Percentiles rank a stretch among this genome's conserved stretches.
Conservation (phyloP, 2,888 invertebrate species). For the Ochropleura plecta region DNA sequence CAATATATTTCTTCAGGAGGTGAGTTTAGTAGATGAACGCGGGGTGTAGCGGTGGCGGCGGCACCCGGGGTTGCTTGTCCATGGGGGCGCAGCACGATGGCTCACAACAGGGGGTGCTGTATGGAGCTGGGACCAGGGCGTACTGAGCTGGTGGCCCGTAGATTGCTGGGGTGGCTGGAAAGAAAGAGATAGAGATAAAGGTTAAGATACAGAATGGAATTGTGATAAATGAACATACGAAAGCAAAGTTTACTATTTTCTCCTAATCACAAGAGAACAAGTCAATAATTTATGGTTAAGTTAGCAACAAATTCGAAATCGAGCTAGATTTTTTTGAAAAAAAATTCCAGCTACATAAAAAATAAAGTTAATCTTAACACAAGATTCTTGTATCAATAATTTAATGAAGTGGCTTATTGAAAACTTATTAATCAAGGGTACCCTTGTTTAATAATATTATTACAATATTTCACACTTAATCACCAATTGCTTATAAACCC, state of each 20-base stretch:
- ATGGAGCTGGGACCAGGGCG: slow-evolving; percentile 84
- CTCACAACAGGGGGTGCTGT: slow-evolving; percentile 84
- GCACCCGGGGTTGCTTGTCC: slow-evolving; percentile 85
- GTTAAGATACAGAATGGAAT: neutral
- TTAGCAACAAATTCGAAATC: neutral
- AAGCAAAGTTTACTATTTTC: neutral
- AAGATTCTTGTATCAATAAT: neutral
- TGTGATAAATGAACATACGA: neutral
- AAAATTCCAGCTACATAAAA: no score
- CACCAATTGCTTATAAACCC: neutral
- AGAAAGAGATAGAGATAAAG: neutral
- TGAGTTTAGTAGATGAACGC: slow-evolving; percentile 85
- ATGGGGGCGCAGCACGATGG: slow-evolving; percentile 85
- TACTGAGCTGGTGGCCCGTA: slow-evolving; percentile 86
- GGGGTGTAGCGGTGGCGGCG: slow-evolving; percentile 85
- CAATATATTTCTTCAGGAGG: slow-evolving; percentile 52
- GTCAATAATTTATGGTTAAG: neutral
- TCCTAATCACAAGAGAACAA: neutral
- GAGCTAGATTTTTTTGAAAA: neutral
- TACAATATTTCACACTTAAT: neutral
- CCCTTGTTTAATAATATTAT: no score
- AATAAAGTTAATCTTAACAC: no score
- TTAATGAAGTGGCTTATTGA: neutral
- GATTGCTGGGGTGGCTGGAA: slow-evolving; percentile 82
- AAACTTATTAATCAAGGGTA: neutral